Base-by-base conservation (phyloP, 2,113 vertebrate genomes). In the Xyrauchen texanus region DNA sequence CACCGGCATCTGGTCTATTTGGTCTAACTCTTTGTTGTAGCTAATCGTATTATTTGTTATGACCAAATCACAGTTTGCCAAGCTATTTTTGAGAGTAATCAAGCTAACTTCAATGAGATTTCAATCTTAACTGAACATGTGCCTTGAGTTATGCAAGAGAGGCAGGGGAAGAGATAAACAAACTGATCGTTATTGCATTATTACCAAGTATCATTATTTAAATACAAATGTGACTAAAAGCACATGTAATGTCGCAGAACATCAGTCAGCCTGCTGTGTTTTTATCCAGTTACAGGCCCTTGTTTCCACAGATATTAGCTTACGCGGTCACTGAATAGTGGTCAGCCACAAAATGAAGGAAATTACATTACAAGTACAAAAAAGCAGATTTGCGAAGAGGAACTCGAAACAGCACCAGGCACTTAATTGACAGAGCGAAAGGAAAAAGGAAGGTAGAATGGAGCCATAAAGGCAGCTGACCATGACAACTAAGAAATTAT, bases 1-100 rank as follows among this genome's bases (percentile, higher is more conserved):
- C 55, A 76, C 53, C 13, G 51, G 21, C 11, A 67, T 8, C 67
- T 44, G 53, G 62, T 52, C 62, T 45, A 74, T 69, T 60, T 57
- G n/a, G n/a, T n/a, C n/a, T n/a, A 65, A 58, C 15, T 21, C 62
- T 68, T 78, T 82, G 76, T 72, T 68, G 81, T 75, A 46, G 34
- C 63, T 78, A 82, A 78, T 68, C 63, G 45, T 34, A 13, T 53
- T 82, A 74, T 78, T 75, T 73, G 52, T 72, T 55, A 16, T 9
- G 51, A 47, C 7, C 45, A 7, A 70, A 64, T 52, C 46, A 11
- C 12, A 7, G 21, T 55, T 34, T 61, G 68, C 69, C 55, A 61
- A 52, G 45, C 61, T 2, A 55, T 60, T 67, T 57, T 77, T 65
- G 62, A 73, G 49, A 68, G 45, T 68, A 68, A 78, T 72, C 51